Percentiles rank a stretch among this genome's conserved stretches.
These are phyloP conservation scores for Lutjanus erythropterus DNA, from an alignment of 2,113 vertebrate species.

Conservation along the genomic window DNA sequence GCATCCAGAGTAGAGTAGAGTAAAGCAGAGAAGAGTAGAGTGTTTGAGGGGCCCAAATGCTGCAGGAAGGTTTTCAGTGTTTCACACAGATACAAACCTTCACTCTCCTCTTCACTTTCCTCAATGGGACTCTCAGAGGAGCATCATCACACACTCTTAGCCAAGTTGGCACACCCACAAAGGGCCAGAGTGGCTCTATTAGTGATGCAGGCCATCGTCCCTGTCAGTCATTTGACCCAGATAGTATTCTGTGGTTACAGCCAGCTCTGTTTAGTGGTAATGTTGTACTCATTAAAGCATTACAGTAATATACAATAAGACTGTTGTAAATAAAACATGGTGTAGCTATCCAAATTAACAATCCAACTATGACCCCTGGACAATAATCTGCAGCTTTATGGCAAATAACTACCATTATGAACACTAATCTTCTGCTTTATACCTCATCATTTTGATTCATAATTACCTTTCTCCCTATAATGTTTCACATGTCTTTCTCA, in stretches of 20 bases:
- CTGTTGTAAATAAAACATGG: neutral
- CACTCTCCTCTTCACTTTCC: conserved; percentile 61
- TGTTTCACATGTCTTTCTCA: neutral
- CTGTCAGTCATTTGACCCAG: conserved; percentile 60
- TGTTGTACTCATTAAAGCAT: conserved; percentile 25
- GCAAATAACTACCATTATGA: neutral
- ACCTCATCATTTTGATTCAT: neutral
- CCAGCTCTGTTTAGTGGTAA: conserved; percentile 16
- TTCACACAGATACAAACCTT: conserved; percentile 71
- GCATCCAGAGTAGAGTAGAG: conserved; percentile 62
- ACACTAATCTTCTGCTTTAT: neutral
- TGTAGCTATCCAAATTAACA: too few relatives aligned
- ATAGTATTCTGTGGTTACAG: conserved; percentile 46
- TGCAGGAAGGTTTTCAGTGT: conserved; percentile 34
- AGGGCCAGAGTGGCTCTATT: conserved; percentile 45
- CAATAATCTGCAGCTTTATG: neutral
- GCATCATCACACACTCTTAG: conserved; percentile 51
- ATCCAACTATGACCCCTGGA: neutral
- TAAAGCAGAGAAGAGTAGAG: conserved; percentile 16
- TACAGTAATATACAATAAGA: neutral
- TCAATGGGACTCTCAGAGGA: conserved; percentile 63
- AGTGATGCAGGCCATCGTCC: conserved; percentile 24
- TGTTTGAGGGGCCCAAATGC: conserved; percentile 44
- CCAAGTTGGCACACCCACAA: conserved; percentile 69
- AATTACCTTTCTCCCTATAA: neutral